These are phyloP conservation scores for Macroteleia sp. DNA, from an alignment of 2,888 invertebrate genomes.

Conservation along the genomic window DNA sequence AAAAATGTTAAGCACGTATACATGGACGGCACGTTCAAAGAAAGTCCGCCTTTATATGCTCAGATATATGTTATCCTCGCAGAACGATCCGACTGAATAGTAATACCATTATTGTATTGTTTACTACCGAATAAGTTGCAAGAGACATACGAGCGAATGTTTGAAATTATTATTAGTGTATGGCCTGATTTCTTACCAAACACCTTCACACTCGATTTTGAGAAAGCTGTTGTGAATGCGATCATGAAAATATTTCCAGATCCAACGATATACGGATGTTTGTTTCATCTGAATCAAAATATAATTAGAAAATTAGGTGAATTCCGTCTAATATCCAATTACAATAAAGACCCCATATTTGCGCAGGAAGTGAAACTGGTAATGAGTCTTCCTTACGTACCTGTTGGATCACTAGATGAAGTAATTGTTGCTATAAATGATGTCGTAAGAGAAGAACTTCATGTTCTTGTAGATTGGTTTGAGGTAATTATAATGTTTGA, in stretches of 20 bases:
- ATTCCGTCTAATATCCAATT: neutral
- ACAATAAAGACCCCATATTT: neutral
- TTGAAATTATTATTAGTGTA: neutral
- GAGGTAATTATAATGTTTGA: neutral
- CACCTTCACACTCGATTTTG: neutral
- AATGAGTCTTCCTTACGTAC: neutral
- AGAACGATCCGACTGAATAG: neutral
- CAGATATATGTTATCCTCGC: constrained; percentile 7
- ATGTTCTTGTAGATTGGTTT: neutral
- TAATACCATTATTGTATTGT: neutral
- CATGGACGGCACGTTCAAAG: constrained; percentile 3
- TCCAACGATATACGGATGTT: neutral
- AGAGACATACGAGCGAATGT: neutral
- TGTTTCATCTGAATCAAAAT: neutral
- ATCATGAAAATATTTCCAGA: neutral
- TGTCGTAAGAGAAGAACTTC: neutral
- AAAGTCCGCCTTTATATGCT: neutral
- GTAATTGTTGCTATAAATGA: neutral
- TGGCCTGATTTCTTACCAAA: neutral
- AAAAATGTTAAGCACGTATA: neutral
- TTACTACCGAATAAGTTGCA: neutral
- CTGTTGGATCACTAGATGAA: neutral
- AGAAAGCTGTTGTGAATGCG: neutral
- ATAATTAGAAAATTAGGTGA: neutral
- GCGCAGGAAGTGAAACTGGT: neutral